Evolutionary conservation across 2,113 vertebrate genomes (phyloP).

Genomic region (Nesospiza acunhae): DNA sequence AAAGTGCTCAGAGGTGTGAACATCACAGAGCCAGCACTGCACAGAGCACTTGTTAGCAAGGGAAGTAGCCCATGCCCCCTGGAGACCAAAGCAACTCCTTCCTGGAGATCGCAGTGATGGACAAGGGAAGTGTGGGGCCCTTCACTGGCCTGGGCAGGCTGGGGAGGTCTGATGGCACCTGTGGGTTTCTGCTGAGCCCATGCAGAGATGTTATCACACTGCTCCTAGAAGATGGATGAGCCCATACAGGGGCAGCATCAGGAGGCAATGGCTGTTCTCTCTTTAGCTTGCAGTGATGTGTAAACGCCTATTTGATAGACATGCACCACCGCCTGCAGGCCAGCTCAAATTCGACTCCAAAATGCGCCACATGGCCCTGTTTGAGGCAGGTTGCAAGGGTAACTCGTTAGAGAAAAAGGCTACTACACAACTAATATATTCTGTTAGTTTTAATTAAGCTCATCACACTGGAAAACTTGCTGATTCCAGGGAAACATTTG

Average conservation of each 20-base stretch:
- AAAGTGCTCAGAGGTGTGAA: background rate
- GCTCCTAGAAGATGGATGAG: background rate
- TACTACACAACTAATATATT: background rate
- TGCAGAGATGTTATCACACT: background rate
- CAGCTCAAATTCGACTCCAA: background rate
- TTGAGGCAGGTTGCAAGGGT: constrained; percentile 9
- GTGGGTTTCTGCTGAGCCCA: background rate
- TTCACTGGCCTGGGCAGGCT: background rate
- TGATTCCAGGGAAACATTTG: background rate
- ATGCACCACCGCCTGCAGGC: background rate
- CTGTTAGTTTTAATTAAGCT: constrained; percentile 32
- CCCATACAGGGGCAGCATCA: background rate
- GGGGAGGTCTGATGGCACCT: background rate
- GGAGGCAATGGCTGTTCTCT: background rate
- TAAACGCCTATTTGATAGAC: background rate
- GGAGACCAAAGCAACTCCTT: background rate
- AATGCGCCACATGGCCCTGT: background rate
- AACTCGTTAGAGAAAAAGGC: background rate
- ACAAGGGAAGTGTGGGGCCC: background rate
- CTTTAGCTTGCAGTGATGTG: background rate
- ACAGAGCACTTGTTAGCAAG: background rate
- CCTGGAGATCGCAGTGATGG: background rate
- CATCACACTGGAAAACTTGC: background rate
- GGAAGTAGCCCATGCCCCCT: background rate
- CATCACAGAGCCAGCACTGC: background rate